Base-by-base conservation (phyloP, 2,888 invertebrate genomes). In the Dicyrtoma fusca region DNA sequence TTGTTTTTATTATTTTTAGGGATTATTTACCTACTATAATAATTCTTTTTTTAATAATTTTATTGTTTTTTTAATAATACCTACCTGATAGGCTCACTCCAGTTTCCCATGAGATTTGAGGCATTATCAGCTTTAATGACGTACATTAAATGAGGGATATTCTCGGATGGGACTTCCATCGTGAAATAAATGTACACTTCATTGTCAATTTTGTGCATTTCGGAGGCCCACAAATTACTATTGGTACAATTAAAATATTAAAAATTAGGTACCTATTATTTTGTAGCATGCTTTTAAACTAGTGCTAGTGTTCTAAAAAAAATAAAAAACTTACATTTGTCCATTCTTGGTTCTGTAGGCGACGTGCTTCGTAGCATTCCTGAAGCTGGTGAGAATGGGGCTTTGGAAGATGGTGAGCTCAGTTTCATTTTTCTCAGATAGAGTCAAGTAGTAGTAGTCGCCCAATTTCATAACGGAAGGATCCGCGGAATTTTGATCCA, bases 201-300 rank as follows among this genome's bases (percentile, higher is more conserved):
- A n/a, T 75, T 76, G 26, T 76, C 44, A 0, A 77, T 72, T 34
- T 53, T 3, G 49, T 77, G 77, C 74, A 77, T 77, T 70, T 77
- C 77, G 26, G 73, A 72, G 1, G 75, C 75, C 75, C 73, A 73
- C 23, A 71, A 62, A 55, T 73, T 73, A 2, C 69, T 47, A 55
- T 21, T 11, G 17, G 17, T 6, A n/a, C 19, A 55, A 55, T 3
- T 19, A 55, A 55, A 21, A 19, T n/a, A 55, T 55, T 55, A 11
- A 4, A 49, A 4, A 49, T n/a, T n/a, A 55, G 5, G 55, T 55
- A 51, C 55, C 11, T 55, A 13, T 4, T n/a, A 4, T 57, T 14
- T 57, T 34, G 3, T 34, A 34, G 4, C 3, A 34, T 53, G 70
- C 5, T 64, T 70, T 49, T 70, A 34, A 34, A 34, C 34, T 8